Percentiles rank a stretch among this genome's conserved stretches.
Evolutionary conservation across 1,140 invertebrate species (phyloP).

Genomic region (Fopius arisanus): DNA sequence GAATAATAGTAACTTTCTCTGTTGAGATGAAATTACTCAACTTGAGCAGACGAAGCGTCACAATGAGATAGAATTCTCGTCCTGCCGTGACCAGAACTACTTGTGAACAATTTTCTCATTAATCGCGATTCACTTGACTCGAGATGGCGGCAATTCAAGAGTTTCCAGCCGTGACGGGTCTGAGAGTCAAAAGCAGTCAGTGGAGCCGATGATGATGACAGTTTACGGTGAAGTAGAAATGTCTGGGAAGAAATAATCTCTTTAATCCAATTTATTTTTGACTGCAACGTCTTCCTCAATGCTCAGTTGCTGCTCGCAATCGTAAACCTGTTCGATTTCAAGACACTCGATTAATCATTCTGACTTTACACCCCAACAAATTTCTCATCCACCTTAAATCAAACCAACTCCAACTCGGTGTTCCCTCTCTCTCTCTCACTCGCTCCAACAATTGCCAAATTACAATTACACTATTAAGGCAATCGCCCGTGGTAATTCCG

Average conservation of each 20-base stretch:
- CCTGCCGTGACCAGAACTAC: neutral
- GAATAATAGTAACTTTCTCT: conserved; percentile 29
- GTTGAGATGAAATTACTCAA: conserved; percentile 12
- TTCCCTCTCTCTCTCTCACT: neutral
- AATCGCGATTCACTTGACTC: neutral
- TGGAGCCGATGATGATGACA: no score
- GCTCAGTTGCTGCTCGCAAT: no score
- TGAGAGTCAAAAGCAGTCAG: no score
- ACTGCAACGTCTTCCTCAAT: no score
- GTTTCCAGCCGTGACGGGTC: neutral
- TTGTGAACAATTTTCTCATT: neutral
- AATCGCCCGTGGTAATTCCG: conserved; percentile 47
- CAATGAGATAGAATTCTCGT: conserved; percentile 19
- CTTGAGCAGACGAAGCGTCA: conserved; percentile 8
- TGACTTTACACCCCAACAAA: neutral
- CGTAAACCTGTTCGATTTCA: no score
- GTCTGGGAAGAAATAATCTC: no score
- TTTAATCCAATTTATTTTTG: no score
- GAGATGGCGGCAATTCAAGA: neutral
- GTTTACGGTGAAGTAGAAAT: no score
- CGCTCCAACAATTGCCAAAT: conserved; percentile 12
- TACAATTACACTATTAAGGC: conserved; percentile 31
- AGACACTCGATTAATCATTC: no score
- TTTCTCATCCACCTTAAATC: neutral
- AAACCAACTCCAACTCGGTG: neutral